Evolutionary conservation across 2,888 invertebrate genomes (phyloP).

Genomic region (Tetragonula carbonaria): DNA sequence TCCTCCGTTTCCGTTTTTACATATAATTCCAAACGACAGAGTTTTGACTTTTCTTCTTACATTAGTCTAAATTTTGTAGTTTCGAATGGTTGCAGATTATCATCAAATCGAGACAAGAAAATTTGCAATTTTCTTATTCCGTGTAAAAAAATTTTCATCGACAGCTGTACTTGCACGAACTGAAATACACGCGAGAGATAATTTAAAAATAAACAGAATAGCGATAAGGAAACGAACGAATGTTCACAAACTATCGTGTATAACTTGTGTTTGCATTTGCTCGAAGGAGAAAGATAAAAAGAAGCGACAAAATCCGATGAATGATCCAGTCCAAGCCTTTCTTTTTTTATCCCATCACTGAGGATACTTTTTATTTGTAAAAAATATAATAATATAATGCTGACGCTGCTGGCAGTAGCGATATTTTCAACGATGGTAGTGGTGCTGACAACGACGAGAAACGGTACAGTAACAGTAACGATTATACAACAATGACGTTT

Average conservation of each 20-base stretch:
- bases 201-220: not conserved
- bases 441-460: conserved; percentile 40
- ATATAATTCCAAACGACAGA: not conserved
- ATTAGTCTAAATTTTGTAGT: too few species aligned
- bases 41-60: too few species aligned
- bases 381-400: conserved; percentile 83
- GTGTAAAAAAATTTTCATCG: too few species aligned
- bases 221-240: not conserved
- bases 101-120: too few species aligned
- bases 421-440: conserved; percentile 40
- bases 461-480: conserved; percentile 39
- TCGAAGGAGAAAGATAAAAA: not conserved
- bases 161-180: too few species aligned
- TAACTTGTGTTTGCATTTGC: not conserved
- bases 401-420: conserved; percentile 54
- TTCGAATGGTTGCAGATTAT: too few species aligned
- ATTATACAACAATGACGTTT: conserved; percentile 28
- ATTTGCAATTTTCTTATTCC: too few species aligned
- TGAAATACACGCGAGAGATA: too few species aligned
- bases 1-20: not conserved
- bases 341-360: conserved; percentile 50
- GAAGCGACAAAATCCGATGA: not conserved
- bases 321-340: not conserved
- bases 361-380: conserved; percentile 81
- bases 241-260: not conserved